phyloP scores from a whole-genome alignment of 2,888 invertebrate genomes.

The Heliconius cydno region DNA sequence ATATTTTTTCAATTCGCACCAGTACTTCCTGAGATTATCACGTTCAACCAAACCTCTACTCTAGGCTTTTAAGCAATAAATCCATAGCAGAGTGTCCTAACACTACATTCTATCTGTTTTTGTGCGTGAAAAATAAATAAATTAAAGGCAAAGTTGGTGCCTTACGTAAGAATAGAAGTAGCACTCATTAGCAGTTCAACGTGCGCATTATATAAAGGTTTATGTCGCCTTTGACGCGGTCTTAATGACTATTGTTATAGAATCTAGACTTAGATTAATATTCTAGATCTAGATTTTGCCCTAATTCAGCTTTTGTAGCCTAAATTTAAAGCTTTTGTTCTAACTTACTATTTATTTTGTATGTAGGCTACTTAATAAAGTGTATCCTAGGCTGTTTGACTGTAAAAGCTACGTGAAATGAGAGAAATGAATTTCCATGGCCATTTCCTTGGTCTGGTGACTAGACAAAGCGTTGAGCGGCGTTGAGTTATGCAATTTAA shows the following conservation, averaged over 20 bases:
- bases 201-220: conserved; percentile 37
- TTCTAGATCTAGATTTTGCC: not conserved
- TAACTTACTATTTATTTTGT: not conserved
- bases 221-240: conserved; percentile 27
- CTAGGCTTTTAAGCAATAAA: not conserved
- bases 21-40: not conserved
- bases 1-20: not conserved
- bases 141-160: not conserved
- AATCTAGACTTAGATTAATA: conserved; percentile 11
- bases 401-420: too few species aligned
- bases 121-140: not conserved
- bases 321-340: not conserved
- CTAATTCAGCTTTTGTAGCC: not conserved
- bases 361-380: not conserved
- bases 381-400: too few species aligned
- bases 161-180: conserved; percentile 4
- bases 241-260: conserved; percentile 29
- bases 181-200: conserved; percentile 42
- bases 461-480: too few species aligned
- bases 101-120: not conserved
- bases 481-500: too few species aligned
- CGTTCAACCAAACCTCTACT: not conserved
- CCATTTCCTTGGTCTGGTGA: too few species aligned
- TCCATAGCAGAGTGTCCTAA: not conserved
- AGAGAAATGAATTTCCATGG: too few species aligned